Evolutionary conservation across 2,113 vertebrate species (phyloP), one percentile per base, ranked within the genome.

Genomic region (Aldabrachelys gigantea): DNA sequence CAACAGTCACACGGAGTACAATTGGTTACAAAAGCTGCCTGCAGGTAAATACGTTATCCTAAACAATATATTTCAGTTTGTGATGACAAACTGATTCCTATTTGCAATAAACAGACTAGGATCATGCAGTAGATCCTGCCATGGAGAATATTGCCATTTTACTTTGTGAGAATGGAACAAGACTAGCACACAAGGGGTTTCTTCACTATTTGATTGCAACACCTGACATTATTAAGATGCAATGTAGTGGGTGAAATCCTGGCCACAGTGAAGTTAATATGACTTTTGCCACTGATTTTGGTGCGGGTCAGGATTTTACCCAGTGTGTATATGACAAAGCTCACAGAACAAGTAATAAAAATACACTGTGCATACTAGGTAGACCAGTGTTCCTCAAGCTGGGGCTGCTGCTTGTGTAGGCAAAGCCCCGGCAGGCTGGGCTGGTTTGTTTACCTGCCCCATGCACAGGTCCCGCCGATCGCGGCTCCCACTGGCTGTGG

Each of bases 21-120:
- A 87, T 91, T 88, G 94, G 88, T 95, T 95, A 94, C 88, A 94
- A 95, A 86, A 92, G 49, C 76, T 91, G 91, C 76, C 93, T 89
- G 56, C 57, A 92, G 82, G 84, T 95, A 95, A 97, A 94, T 84
- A 85, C 25, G 85, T 38, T 31, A 31, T 27, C 29, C 44, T 89
- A 83, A 89, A 81, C n/a, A 90, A 86, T 83, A 91, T 52, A 95
- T 84, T 96, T 65, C 44, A 38, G 75, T 38, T 82, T 92, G 10
- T 88, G 56, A 96, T 89, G 87, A 47, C 19, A 52, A 95, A 92
- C 8, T 41, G 38, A 57, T 82, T 83, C 80, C 90, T 87, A 80
- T 88, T 94, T 86, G 56, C 38, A 93, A 41, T 31, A 95, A 17
- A 6, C 5, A 85, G 8, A 82, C 47, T 49, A 19, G 31, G 87